A percentile compares a stretch with the other conserved stretches of the same genome.
Conservation (phyloP, 2,113 vertebrate genomes). For the Paracanthobrama guichenoti region DNA sequence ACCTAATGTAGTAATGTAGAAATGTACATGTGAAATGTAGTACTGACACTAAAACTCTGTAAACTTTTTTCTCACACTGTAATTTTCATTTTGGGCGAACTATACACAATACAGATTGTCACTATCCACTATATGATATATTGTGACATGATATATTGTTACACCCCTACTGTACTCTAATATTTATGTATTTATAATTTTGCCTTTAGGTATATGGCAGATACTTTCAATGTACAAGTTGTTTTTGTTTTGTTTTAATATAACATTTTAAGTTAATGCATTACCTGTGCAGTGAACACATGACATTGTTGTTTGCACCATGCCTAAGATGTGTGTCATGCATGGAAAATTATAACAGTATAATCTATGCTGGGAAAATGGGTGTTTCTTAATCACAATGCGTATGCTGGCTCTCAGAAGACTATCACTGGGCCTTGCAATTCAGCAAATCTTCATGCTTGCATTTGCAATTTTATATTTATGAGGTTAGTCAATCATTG, state of each 20-base stretch:
- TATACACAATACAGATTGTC: too few species aligned
- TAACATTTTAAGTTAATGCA: background rate
- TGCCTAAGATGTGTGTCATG: background rate
- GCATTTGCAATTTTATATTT: conserved; percentile 10
- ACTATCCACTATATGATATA: too few species aligned
- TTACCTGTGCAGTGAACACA: background rate
- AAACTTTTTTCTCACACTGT: too few species aligned
- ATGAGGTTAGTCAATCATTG: background rate
- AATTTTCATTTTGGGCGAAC: too few species aligned
- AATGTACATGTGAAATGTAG: too few species aligned
- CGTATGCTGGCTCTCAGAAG: conserved; percentile 10
- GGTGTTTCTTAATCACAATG: background rate
- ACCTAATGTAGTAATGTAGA: too few species aligned
- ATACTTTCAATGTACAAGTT: background rate
- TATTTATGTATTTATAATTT: too few species aligned
- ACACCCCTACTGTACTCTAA: too few species aligned
- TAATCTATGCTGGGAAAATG: background rate
- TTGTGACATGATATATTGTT: too few species aligned
- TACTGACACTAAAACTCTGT: too few species aligned
- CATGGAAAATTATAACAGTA: background rate
- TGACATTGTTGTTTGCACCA: background rate
- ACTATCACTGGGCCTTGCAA: conserved; percentile 7
- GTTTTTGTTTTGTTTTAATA: background rate
- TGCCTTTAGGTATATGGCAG: background rate
- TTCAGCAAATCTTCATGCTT: conserved; percentile 28